Percentiles rank a stretch among this genome's conserved stretches.
Conservation (phyloP, 92 coral and sea anemone species). For the Palythoa caribaeorum region DNA sequence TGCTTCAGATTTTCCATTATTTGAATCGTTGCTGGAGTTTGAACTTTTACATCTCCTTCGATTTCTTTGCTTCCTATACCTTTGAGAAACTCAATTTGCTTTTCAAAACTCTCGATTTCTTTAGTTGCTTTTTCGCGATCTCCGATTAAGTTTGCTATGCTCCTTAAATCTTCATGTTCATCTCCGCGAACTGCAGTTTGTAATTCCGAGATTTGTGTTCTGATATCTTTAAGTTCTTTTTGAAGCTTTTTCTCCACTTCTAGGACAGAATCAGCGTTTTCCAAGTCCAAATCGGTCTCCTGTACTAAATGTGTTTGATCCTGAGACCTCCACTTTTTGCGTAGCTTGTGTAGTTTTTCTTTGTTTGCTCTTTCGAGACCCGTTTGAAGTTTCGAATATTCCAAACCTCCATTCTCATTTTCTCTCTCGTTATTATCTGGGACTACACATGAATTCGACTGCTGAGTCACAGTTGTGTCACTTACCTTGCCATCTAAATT, state of each 20-base stretch:
- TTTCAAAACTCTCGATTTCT: slow-evolving; percentile 44
- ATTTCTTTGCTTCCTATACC: background rate
- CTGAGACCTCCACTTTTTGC: background rate
- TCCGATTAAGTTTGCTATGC: background rate
- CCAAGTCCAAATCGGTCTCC: background rate
- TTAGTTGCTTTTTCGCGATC: background rate
- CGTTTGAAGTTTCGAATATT: background rate
- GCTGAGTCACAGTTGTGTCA: background rate
- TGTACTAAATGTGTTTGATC: background rate
- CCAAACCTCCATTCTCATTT: background rate
- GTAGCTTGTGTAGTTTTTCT: slow-evolving; percentile 26
- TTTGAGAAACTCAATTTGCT: slow-evolving; percentile 25
- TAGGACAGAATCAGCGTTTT: background rate
- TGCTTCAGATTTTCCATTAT: slow-evolving; percentile 35
- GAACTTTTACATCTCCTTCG: background rate
- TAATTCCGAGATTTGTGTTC: slow-evolving; percentile 8
- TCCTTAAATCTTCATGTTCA: background rate
- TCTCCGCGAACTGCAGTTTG: background rate
- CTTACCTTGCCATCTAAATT: background rate
- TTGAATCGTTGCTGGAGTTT: slow-evolving; percentile 38
- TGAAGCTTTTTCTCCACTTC: background rate
- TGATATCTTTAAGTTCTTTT: background rate
- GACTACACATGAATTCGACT: background rate
- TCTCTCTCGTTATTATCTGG: background rate
- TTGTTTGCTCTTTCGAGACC: background rate